These are phyloP conservation scores for Momotus momota DNA, from an alignment of 2,797 vertebrate species.

Conservation along the genomic window DNA sequence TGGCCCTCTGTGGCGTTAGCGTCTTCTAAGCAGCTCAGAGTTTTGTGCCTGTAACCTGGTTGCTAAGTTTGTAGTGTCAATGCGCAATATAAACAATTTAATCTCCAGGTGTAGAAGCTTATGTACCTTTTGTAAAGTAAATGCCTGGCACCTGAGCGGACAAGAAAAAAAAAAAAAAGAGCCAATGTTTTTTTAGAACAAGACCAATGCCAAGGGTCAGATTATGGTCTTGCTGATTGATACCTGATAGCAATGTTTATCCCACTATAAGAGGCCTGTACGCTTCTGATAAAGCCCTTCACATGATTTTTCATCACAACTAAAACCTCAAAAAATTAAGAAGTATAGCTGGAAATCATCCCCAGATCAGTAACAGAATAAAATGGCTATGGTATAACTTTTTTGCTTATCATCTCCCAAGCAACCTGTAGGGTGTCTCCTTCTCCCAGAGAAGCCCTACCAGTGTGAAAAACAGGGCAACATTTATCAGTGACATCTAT, in stretches of 20 bases:
- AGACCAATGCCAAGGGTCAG: not conserved
- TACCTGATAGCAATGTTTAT: not conserved
- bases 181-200: not conserved
- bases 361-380: not conserved
- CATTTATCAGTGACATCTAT: not conserved
- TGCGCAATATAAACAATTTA: conserved; percentile 29
- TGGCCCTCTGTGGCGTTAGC: not conserved
- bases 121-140: not conserved
- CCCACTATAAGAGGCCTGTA: not conserved
- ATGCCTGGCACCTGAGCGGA: not conserved
- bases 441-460: not conserved
- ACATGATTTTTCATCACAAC: not conserved
- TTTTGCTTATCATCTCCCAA: not conserved
- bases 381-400: not conserved
- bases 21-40: not conserved
- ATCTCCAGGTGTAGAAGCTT: not conserved
- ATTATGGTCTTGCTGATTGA: not conserved
- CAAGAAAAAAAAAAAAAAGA: not conserved
- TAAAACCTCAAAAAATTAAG: not conserved
- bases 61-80: conserved; percentile 36
- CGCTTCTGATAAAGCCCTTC: not conserved
- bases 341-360: not conserved
- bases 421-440: not conserved
- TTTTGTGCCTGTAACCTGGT: conserved; percentile 25
- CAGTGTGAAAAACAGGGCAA: not conserved